phyloP scores from a whole-genome alignment of 1,140 invertebrate species.

The Trypoxylus dichotomus region DNA sequence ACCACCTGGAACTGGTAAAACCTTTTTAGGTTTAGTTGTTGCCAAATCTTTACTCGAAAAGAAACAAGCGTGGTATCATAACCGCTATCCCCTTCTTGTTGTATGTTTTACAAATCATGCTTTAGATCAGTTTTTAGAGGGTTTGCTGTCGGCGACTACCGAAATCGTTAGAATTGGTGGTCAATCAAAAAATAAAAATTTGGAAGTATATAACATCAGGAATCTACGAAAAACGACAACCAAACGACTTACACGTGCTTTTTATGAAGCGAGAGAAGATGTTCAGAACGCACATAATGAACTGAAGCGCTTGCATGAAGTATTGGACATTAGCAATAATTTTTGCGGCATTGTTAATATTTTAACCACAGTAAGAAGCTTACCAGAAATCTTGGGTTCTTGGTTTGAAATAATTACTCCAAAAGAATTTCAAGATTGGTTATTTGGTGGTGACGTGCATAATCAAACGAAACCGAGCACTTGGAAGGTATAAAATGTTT shows the following conservation, averaged over 20 bases:
- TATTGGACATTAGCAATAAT: neutral
- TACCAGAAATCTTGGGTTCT: neutral
- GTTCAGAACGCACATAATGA: neutral
- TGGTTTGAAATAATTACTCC: neutral
- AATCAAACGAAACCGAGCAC: neutral
- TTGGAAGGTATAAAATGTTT: neutral
- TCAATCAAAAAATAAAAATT: slow-evolving; percentile 63
- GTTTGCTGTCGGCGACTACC: slow-evolving; percentile 59
- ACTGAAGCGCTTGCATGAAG: neutral
- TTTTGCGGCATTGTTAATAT: neutral
- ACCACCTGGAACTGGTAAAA: slow-evolving; percentile 81
- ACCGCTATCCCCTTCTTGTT: slow-evolving; percentile 65
- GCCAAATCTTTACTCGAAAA: slow-evolving; percentile 63
- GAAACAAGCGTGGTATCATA: slow-evolving; percentile 40
- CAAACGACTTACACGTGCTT: neutral
- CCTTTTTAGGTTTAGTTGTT: slow-evolving; percentile 72
- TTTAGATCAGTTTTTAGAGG: slow-evolving; percentile 86
- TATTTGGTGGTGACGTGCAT: neutral
- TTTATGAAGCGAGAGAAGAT: neutral
- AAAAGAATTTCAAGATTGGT: slow-evolving; percentile 12
- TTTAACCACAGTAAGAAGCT: neutral
- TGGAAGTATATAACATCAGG: slow-evolving; percentile 58
- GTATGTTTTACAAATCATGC: slow-evolving; percentile 89
- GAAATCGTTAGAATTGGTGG: slow-evolving; percentile 73
- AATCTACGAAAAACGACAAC: slow-evolving; percentile 33